These are phyloP conservation scores for cat (Felis catus) DNA, from an alignment of 2,113 vertebrate species.

Conservation along the genomic window F.catus_Fca126_mat1.0 CM031419.1:67673501-67674000, in stretches of 20 bases:
- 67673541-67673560: slow-evolving; percentile 80
- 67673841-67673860: slow-evolving; percentile 45
- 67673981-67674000: neutral
- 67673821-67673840: slow-evolving; percentile 50
- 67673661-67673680: slow-evolving; percentile 63
- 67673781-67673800: slow-evolving; percentile 60
- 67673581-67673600: slow-evolving; percentile 75
- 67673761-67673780: slow-evolving; percentile 76
- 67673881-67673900: slow-evolving; percentile 30
- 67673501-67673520: slow-evolving; percentile 73
- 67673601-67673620: slow-evolving; percentile 71
- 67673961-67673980: neutral
- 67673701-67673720: slow-evolving; percentile 57
- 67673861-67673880: slow-evolving; percentile 27
- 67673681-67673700: slow-evolving; percentile 67
- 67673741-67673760: slow-evolving; percentile 2
- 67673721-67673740: slow-evolving; percentile 68
- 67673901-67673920: neutral
- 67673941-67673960: slow-evolving; percentile 19
- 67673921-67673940: neutral
- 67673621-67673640: slow-evolving; percentile 69
- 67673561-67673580: slow-evolving; percentile 79
- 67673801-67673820: slow-evolving; percentile 51
- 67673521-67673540: slow-evolving; percentile 79
- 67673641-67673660: slow-evolving; percentile 64